Percentiles rank a stretch among this genome's conserved stretches.
These are phyloP conservation scores for Spondyliosoma cantharus DNA, from an alignment of 2,797 vertebrate species.

Conservation along the genomic window DNA sequence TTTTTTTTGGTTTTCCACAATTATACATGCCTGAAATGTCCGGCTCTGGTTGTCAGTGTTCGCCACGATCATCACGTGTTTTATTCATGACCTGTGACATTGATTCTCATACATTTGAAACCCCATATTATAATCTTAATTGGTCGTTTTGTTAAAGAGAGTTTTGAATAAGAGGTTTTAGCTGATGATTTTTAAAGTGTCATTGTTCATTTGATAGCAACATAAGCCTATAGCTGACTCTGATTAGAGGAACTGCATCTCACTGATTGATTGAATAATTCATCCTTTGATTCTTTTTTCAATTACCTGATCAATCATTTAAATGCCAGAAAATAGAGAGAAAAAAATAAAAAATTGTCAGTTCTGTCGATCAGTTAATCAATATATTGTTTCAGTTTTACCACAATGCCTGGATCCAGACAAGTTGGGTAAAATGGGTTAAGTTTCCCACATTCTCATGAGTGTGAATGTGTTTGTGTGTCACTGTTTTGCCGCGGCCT, in stretches of 20 bases:
- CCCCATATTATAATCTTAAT: not conserved
- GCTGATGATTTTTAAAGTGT: not conserved
- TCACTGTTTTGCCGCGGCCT: not conserved
- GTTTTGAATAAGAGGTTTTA: not conserved
- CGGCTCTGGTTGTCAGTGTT: not conserved
- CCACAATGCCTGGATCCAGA: not conserved
- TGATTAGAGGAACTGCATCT: not conserved
- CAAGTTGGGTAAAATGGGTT: not conserved
- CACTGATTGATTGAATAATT: not conserved
- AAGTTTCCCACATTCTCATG: not conserved
- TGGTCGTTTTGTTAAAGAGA: not conserved
- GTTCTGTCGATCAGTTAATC: not conserved
- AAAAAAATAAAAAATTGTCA: not conserved
- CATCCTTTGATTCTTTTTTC: not conserved
- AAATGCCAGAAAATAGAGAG: not conserved
- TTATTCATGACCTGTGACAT: not conserved
- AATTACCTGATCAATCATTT: not conserved
- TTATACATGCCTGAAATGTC: constrained; percentile 5
- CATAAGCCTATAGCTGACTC: not conserved
- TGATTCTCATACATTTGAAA: not conserved
- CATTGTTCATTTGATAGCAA: not conserved
- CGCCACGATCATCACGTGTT: not conserved
- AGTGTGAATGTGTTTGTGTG: not conserved
- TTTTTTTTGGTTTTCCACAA: constrained; percentile 25
- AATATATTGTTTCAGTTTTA: not conserved